phyloP scores from a whole-genome alignment of 2,888 invertebrate genomes.

The Azorinus chamasolen region DNA sequence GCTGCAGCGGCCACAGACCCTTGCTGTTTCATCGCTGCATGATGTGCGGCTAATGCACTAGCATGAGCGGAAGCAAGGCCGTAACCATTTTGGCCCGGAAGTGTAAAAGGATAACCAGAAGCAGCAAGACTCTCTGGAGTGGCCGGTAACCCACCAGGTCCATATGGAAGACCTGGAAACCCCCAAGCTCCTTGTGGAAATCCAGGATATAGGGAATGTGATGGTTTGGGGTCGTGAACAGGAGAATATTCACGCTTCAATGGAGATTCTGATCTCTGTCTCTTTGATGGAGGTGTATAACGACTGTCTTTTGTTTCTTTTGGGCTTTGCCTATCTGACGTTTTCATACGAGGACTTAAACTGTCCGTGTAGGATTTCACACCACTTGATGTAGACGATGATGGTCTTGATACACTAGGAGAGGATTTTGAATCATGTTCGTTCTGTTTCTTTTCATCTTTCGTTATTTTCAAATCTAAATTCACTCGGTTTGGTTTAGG shows the following conservation, averaged over 20 bases:
- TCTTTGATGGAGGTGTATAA: slow-evolving; percentile 46
- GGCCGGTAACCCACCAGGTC: slow-evolving; percentile 40
- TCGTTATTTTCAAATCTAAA: slow-evolving; percentile 19
- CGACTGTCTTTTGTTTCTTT: slow-evolving; percentile 41
- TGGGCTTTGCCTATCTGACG: neutral
- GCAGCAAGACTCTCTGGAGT: slow-evolving; percentile 62
- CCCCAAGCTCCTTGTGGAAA: slow-evolving; percentile 53
- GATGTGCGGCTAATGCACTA: slow-evolving; percentile 66
- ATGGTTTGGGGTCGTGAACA: slow-evolving; percentile 46
- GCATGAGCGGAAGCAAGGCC: slow-evolving; percentile 66
- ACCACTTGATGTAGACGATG: slow-evolving; percentile 26
- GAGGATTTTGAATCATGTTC: slow-evolving; percentile 37
- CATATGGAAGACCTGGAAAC: slow-evolving; percentile 52
- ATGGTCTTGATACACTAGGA: slow-evolving; percentile 28
- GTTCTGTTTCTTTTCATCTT: slow-evolving; percentile 37
- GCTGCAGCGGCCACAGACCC: slow-evolving; percentile 65
- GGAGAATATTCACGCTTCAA: slow-evolving; percentile 51
- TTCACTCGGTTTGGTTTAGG: slow-evolving; percentile 54
- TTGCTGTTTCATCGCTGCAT: slow-evolving; percentile 57
- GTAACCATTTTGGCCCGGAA: slow-evolving; percentile 60
- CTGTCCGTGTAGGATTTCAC: slow-evolving; percentile 42
- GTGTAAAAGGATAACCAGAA: slow-evolving; percentile 58
- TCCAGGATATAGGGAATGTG: slow-evolving; percentile 65
- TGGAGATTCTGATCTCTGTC: slow-evolving; percentile 57
- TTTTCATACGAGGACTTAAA: slow-evolving; percentile 28